Base-by-base conservation (phyloP, 1,140 invertebrate species). In the Alviniconcha marisindica region DNA sequence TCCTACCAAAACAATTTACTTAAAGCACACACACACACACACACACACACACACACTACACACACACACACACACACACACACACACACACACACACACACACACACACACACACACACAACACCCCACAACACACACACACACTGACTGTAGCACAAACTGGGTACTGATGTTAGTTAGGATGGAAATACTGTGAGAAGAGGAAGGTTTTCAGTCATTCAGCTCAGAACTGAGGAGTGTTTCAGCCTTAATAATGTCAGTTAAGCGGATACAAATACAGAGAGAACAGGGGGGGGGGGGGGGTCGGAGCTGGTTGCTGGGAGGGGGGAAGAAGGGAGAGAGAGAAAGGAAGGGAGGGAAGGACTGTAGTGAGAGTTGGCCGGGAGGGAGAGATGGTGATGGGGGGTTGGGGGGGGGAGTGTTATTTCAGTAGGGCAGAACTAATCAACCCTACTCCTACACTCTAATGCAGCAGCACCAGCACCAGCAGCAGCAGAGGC, bases 31-130 rank as follows among this genome's bases (percentile, higher is more conserved):
- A 48, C 44, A 48, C 44, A 48, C 44, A 48, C 44, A 48, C 60
- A 63, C 60, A 63, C 60, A 63, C 60, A 63, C 60, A 63, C 60
- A 63, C 60, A 63, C 60, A 63, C 60, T n/a, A 63, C 60, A 63
- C 60, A 63, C 60, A 63, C 60, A 63, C 60, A 63, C 60, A n/a
- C 28, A 63, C 21, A 74, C 71, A 74, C 71, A 33, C 71, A 74
- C 71, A 33, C 73, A 76, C 73, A 38, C 73, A 40, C 31, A 2
- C 69, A 71, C 69, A 33, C 36, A 4, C 24, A 38, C 36, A 38
- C 69, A 71, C 69, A 33, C 3, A 33, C 69, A 33, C 31, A 71
- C 69, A 38, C 69, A 71, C 7, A 36, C 44, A 48, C 44, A 48
- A 48, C 44, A 48, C 5, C 44, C 5, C 44, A 48, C 44, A 48